These are phyloP conservation scores for Rhinoderma darwinii DNA, from an alignment of 2,113 vertebrate species.

Conservation along the genomic window DNA sequence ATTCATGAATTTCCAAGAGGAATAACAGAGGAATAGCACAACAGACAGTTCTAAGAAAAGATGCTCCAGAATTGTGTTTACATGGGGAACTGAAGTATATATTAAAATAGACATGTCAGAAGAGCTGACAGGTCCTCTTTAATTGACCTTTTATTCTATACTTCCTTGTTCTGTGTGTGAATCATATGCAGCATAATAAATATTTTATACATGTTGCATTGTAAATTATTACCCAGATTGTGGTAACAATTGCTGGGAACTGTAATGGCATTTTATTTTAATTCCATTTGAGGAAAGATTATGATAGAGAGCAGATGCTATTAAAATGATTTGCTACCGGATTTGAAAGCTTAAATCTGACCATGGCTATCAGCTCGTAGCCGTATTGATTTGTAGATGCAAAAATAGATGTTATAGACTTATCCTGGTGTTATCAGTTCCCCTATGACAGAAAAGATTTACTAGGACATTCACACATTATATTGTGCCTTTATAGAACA, in stretches of 20 bases:
- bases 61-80: too few relatives aligned
- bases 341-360: constrained; percentile 10
- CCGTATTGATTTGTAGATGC: constrained; percentile 39
- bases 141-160: background rate
- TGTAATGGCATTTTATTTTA: constrained; percentile 41
- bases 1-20: too few relatives aligned
- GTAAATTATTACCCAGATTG: background rate
- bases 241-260: constrained; percentile 26
- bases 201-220: background rate
- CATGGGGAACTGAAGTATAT: too few relatives aligned
- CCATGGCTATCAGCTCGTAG: constrained; percentile 34
- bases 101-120: too few relatives aligned
- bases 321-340: constrained; percentile 39
- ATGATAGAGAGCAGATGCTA: constrained; percentile 1
- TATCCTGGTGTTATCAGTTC: constrained; percentile 11
- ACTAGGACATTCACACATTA: constrained; percentile 19
- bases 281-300: constrained; percentile 20
- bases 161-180: background rate
- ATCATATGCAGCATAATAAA: background rate
- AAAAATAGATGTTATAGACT: constrained; percentile 37
- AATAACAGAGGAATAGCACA: too few relatives aligned
- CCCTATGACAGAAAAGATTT: constrained; percentile 27
- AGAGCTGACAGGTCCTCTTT: too few relatives aligned
- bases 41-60: too few relatives aligned
- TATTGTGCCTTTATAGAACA: background rate